Evolutionary conservation across 1,140 invertebrate genomes (phyloP), one percentile per base, ranked within the genome.

Genomic region (Drosophila setifemur): DNA sequence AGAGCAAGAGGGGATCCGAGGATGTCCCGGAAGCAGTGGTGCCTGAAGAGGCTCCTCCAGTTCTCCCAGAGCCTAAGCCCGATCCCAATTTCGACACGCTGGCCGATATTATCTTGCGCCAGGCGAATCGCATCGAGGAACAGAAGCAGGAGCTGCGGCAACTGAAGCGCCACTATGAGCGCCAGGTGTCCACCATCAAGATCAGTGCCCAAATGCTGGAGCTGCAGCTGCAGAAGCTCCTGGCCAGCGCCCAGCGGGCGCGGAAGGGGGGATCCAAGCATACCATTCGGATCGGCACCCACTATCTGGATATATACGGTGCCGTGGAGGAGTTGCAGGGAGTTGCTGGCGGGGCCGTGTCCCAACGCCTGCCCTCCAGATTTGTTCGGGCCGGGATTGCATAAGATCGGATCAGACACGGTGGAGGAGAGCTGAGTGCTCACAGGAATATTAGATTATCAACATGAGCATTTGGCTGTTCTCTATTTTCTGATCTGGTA

Each of bases 141-240:
- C 67, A 57, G 11, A 21, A 57, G 21, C 16, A 14, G 1, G 48
- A 55, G 12, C 29, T 70, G 21, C 37, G 37, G 0, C 23, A 18
- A 7, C 37, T 70, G 1, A 69, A 44, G 4, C 23, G 18, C 0
- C 64, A 54, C 43, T 70, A 70, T n/a, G 63, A 57, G 19, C 43
- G 63, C 8, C 67, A 70, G 43, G 67, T 71, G 67, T 40, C 67
- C 23, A 52, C 47, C 39, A 71, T 71, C 23, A 71, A 70, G 31
- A 45, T 7, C 14, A 70, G 37, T 44, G 63, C 49, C 63, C 12
- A 26, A 6, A 31, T 68, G 42, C 28, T 70, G 18, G 67, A 67
- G 8, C n/a, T 40, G 0, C 67, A 70, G 23, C 33, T 70, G 50
- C 21, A 28, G 0, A 70, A 29, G 19, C 42, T 70, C 4, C 43